Evolutionary conservation across 2,888 invertebrate genomes (phyloP).

Genomic region (Eubasilissa splendida): DNA sequence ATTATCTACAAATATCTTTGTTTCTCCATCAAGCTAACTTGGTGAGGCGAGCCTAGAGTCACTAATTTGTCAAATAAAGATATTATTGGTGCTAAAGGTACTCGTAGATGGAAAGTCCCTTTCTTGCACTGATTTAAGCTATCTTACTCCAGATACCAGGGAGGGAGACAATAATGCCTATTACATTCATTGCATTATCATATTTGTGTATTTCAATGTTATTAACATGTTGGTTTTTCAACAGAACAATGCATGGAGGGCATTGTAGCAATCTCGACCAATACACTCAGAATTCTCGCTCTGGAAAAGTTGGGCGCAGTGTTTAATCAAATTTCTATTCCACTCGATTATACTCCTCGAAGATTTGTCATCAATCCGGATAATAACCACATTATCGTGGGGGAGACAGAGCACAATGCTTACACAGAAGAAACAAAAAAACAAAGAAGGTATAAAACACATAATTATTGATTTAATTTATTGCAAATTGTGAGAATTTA

Average conservation of each 20-base stretch:
- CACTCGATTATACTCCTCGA: conserved; percentile 95
- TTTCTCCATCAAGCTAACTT: too few relatives aligned
- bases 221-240: conserved; percentile 63
- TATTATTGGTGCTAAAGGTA: conserved; percentile 55
- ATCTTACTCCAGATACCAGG: conserved; percentile 50
- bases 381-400: conserved; percentile 89
- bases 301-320: conserved; percentile 98
- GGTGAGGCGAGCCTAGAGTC: conserved; percentile 55
- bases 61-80: conserved; percentile 51
- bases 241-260: conserved; percentile 98
- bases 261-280: conserved; percentile 98
- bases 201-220: not conserved
- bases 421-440: conserved; percentile 98
- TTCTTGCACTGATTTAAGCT: conserved; percentile 46
- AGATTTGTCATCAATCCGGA: conserved; percentile 95
- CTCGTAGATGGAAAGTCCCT: conserved; percentile 49
- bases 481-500: not conserved
- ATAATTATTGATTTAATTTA: not conserved
- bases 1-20: not conserved
- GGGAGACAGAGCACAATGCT: conserved; percentile 98
- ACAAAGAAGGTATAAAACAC: conserved; percentile 76
- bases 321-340: conserved; percentile 96
- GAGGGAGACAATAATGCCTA: conserved; percentile 39
- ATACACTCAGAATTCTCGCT: conserved; percentile 96
- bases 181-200: not conserved